Evolutionary conservation across 2,113 vertebrate species (phyloP), one percentile per base, ranked within the genome.

Genomic region (Pungitius pungitius): DNA sequence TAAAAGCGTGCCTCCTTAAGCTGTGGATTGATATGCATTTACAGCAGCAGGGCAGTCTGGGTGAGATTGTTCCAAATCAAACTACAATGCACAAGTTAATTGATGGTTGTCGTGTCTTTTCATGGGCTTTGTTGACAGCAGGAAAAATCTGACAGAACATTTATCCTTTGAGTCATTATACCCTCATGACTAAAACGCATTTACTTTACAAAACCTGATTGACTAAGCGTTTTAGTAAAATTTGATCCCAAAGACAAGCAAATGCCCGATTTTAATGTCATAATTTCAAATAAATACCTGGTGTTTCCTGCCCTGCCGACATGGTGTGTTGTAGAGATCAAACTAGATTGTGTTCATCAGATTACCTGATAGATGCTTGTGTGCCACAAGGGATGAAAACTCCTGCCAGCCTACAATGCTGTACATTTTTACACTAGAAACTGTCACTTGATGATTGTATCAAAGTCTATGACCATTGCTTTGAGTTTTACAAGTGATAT

Each of bases 361-460:
- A 61, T 77, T 66, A 71, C 73, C 68, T 45, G 62, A 35, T 73
- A 39, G 69, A 30, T 66, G 69, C 77, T 80, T 6, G 14, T 80
- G 75, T 87, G 74, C 84, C 87, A 87, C 52, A 82, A 80, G 73
- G 83, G 84, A 87, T 77, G 24, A 81, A 59, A 82, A 79, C 76
- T 82, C 72, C 85, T 88, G 88, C 89, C 88, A 89, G 87, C 89
- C 88, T 86, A 82, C 17, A 37, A 85, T 83, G 81, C 78, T 82
- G 80, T 81, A 87, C 64, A 82, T 89, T 88, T 88, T 85, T 88
- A 86, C 85, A 86, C 78, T 81, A 84, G 68, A 87, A 82, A 85
- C 86, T 87, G 85, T 85, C 84, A 89, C 80, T 76, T 67, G 75
- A 88, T 87, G 85, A 89, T 90, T 90, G 89, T 90, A 89, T 88